Conservation (phyloP, 2,113 vertebrate genomes). For the Pelecanus crispus region DNA sequence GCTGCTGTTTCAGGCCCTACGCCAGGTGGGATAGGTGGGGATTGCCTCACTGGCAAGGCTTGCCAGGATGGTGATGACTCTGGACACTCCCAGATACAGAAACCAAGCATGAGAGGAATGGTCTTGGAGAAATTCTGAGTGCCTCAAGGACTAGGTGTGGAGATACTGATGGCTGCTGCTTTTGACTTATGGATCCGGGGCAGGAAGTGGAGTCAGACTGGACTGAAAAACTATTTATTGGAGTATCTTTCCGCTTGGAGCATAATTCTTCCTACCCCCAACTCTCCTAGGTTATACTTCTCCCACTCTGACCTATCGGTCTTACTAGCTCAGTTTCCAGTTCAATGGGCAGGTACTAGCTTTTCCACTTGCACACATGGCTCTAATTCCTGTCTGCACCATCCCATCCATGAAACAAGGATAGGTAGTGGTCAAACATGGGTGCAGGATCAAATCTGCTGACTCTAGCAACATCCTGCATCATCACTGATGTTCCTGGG, state of each 20-base stretch:
- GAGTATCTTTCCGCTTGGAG: not conserved
- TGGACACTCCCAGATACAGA: not conserved
- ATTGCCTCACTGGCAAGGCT: not conserved
- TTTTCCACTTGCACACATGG: not conserved
- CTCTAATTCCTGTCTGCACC: not conserved
- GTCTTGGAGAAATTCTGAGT: not conserved
- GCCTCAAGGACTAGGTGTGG: not conserved
- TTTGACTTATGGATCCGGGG: not conserved
- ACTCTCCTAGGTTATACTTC: not conserved
- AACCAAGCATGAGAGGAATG: not conserved
- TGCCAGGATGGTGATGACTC: not conserved
- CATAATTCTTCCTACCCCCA: not conserved
- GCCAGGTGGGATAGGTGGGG: not conserved
- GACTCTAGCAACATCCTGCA: not conserved
- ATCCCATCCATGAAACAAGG: not conserved
- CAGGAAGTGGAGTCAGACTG: not conserved
- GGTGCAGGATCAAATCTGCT: not conserved
- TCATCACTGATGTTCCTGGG: not conserved
- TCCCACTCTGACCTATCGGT: not conserved
- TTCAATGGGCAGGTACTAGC: not conserved
- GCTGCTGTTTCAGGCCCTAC: not conserved
- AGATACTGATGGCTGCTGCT: not conserved
- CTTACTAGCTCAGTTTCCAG: not conserved
- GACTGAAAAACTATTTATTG: not conserved
- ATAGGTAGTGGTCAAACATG: not conserved